phyloP scores from a whole-genome alignment of 2,888 invertebrate species.

The Eurytoma adleriae region DNA sequence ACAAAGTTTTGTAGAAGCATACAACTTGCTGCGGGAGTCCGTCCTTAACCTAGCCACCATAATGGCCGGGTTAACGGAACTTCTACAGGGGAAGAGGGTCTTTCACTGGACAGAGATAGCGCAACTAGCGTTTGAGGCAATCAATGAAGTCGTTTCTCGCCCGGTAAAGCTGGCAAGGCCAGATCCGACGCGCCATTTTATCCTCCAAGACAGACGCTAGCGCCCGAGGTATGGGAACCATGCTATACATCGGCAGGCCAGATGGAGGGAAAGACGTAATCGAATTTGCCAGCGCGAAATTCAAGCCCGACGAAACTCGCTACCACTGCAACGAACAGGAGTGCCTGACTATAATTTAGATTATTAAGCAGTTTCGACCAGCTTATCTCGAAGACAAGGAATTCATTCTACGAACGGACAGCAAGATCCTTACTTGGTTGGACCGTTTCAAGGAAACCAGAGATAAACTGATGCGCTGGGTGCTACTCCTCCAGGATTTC shows the following conservation, averaged over 20 bases:
- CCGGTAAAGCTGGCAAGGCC: slow-evolving; percentile 7
- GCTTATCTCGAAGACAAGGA: too few species aligned
- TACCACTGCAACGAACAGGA: too few species aligned
- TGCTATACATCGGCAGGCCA: not conserved
- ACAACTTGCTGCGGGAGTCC: slow-evolving; percentile 55
- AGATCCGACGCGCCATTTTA: not conserved
- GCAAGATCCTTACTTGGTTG: too few species aligned
- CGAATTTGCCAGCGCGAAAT: too few species aligned
- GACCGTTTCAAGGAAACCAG: not conserved
- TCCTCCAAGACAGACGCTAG: slow-evolving; percentile 20
- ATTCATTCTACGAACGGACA: too few species aligned
- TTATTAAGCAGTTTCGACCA: too few species aligned
- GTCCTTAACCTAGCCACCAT: slow-evolving; percentile 10
- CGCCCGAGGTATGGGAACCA: not conserved
- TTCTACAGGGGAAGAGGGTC: not conserved
- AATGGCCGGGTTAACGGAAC: not conserved
- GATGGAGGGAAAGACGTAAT: not conserved
- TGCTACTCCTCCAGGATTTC: too few species aligned
- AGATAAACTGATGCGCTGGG: too few species aligned
- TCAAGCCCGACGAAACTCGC: too few species aligned
- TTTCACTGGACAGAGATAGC: not conserved
- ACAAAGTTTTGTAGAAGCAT: slow-evolving; percentile 26
- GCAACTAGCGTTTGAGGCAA: not conserved
- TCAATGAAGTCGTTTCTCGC: too few species aligned
- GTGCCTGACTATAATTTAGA: too few species aligned